These are phyloP conservation scores for Mormyrus proboscirostris DNA, from an alignment of 2,797 vertebrate genomes.

Conservation along the genomic window DNA sequence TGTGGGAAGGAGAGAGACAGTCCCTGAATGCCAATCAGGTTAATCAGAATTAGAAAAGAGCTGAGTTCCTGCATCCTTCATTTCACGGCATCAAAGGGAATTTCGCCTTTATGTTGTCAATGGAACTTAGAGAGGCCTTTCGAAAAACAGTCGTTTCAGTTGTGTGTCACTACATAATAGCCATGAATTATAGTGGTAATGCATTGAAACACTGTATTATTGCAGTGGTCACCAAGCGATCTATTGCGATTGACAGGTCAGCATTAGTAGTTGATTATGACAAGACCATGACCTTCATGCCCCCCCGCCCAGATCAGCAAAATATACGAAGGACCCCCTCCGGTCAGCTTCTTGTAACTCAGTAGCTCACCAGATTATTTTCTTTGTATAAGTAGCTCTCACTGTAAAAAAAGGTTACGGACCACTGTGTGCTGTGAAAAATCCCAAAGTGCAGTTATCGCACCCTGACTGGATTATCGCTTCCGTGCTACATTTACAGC, in stretches of 20 bases:
- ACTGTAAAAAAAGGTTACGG: not conserved
- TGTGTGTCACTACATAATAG: slow-evolving; percentile 30
- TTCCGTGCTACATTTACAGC: not conserved
- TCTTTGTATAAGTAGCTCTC: not conserved
- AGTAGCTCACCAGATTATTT: not conserved
- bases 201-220: not conserved
- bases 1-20: not conserved
- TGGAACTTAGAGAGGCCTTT: slow-evolving; percentile 34
- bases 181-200: slow-evolving; percentile 48
- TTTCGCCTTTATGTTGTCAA: slow-evolving; percentile 41
- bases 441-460: slow-evolving; percentile 34
- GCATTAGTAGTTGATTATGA: not conserved
- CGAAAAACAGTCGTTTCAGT: slow-evolving; percentile 45
- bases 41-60: slow-evolving; percentile 17
- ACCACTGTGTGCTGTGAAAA: slow-evolving; percentile 30
- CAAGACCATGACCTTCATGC: not conserved
- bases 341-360: not conserved
- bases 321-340: not conserved
- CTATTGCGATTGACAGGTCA: not conserved
- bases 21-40: slow-evolving; percentile 15
- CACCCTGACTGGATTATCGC: not conserved
- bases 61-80: not conserved
- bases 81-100: not conserved
- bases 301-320: not conserved
- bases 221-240: not conserved